A percentile compares a stretch with the other conserved stretches of the same genome.
These are phyloP conservation scores for Opisthograptis luteolata DNA, from an alignment of 2,888 invertebrate species.

Conservation along the genomic window DNA sequence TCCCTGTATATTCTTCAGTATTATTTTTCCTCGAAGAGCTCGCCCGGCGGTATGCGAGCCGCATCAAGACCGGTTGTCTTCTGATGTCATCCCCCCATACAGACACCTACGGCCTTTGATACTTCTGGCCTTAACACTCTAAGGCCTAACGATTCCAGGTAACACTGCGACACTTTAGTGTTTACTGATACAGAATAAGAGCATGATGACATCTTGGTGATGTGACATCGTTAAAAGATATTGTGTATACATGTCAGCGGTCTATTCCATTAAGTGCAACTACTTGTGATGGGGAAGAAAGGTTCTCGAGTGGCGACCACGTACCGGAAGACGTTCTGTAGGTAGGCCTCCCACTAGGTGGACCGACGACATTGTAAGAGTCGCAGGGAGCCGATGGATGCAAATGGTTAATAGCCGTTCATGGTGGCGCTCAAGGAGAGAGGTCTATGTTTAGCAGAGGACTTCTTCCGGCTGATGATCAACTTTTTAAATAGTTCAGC, in stretches of 20 bases:
- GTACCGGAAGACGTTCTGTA: too few relatives aligned
- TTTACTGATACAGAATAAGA: conserved; percentile 14
- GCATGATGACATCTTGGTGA: neutral
- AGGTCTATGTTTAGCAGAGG: too few relatives aligned
- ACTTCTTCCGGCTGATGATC: too few relatives aligned
- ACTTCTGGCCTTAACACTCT: neutral
- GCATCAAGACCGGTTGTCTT: conserved; percentile 26
- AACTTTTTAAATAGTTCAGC: too few relatives aligned
- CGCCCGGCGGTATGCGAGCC: conserved; percentile 15
- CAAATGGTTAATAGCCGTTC: too few relatives aligned
- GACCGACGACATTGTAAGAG: too few relatives aligned
- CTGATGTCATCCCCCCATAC: conserved; percentile 31
- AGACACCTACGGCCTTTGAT: conserved; percentile 7
- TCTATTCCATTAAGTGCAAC: too few relatives aligned
- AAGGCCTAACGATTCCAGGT: conserved; percentile 14
- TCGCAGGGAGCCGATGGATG: too few relatives aligned
- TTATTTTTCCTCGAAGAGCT: conserved; percentile 14
- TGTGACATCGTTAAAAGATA: conserved; percentile 3
- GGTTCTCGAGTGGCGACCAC: too few relatives aligned
- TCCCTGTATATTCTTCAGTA: neutral
- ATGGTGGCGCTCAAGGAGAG: too few relatives aligned
- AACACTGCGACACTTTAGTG: conserved; percentile 13
- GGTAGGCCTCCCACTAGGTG: too few relatives aligned
- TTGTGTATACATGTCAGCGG: neutral
- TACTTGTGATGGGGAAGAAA: too few relatives aligned